phyloP scores from a whole-genome alignment of 2,888 invertebrate genomes.

The Cylindroiulus punctatus region DNA sequence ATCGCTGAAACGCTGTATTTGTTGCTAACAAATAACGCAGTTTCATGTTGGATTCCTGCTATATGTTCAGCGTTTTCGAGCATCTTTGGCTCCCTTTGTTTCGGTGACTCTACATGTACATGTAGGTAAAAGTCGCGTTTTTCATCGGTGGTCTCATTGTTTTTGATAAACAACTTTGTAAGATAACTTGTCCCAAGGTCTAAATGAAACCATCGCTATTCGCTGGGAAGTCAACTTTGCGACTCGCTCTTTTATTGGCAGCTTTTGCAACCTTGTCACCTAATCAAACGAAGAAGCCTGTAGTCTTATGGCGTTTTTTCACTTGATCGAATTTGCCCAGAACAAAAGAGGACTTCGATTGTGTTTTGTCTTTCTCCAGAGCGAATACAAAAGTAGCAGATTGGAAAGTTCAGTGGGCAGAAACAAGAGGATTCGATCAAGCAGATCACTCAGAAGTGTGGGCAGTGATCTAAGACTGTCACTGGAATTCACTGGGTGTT shows the following conservation, averaged over 20 bases:
- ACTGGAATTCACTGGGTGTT: not conserved
- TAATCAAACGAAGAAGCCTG: slow-evolving; percentile 4
- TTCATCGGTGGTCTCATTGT: not conserved
- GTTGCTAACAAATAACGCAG: not conserved
- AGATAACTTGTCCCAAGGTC: not conserved
- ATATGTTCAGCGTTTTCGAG: no score
- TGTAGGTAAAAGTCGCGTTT: not conserved
- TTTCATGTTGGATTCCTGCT: not conserved
- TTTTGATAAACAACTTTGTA: not conserved
- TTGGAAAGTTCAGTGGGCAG: slow-evolving; percentile 36
- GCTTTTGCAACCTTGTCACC: not conserved
- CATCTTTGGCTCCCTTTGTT: not conserved
- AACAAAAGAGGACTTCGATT: slow-evolving; percentile 12
- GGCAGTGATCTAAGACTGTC: not conserved
- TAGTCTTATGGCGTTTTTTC: not conserved
- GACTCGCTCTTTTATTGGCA: not conserved
- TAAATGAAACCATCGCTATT: slow-evolving; percentile 4
- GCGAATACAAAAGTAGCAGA: not conserved
- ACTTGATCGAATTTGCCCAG: not conserved
- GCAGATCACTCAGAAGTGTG: not conserved
- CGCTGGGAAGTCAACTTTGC: not conserved
- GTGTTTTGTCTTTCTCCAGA: not conserved
- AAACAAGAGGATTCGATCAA: slow-evolving; percentile 8
- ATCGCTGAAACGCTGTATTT: not conserved
- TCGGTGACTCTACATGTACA: not conserved